A percentile compares a stretch with the other conserved stretches of the same genome.
These are phyloP conservation scores for Lysandra bellargus DNA, from an alignment of 2,888 invertebrate species.

Conservation along the genomic window DNA sequence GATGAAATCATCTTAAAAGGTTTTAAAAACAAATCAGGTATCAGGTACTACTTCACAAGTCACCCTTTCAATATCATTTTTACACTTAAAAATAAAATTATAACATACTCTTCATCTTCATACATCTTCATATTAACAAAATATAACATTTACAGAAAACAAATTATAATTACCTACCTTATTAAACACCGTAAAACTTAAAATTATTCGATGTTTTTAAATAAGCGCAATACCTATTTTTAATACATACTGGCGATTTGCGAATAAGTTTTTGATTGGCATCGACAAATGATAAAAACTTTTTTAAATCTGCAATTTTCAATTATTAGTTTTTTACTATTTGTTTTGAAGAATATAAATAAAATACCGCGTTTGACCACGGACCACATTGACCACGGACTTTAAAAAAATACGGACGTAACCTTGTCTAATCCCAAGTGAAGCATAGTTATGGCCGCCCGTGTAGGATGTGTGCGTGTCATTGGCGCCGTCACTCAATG, in stretches of 20 bases:
- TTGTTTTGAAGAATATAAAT: neutral
- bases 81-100: slow-evolving; percentile 33
- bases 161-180: slow-evolving; percentile 13
- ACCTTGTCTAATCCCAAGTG: too few relatives aligned
- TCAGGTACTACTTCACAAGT: slow-evolving; percentile 48
- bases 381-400: too few relatives aligned
- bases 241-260: neutral
- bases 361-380: neutral
- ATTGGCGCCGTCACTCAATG: too few relatives aligned
- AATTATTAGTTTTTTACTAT: too few relatives aligned
- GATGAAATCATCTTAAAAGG: slow-evolving; percentile 23
- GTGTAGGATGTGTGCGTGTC: too few relatives aligned
- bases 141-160: slow-evolving; percentile 37
- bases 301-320: neutral
- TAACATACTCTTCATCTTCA: slow-evolving; percentile 32
- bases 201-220: slow-evolving; percentile 30
- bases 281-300: neutral
- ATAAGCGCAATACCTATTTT: neutral
- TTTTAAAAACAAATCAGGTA: slow-evolving; percentile 41
- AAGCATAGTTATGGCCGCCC: too few relatives aligned
- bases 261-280: neutral
- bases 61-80: slow-evolving; percentile 34
- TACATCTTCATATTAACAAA: slow-evolving; percentile 34
- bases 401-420: too few relatives aligned
- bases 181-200: slow-evolving; percentile 31